A percentile compares a stretch with the other conserved stretches of the same genome.
Conservation (phyloP, 2,888 invertebrate species). For the Melanchra persicariae region DNA sequence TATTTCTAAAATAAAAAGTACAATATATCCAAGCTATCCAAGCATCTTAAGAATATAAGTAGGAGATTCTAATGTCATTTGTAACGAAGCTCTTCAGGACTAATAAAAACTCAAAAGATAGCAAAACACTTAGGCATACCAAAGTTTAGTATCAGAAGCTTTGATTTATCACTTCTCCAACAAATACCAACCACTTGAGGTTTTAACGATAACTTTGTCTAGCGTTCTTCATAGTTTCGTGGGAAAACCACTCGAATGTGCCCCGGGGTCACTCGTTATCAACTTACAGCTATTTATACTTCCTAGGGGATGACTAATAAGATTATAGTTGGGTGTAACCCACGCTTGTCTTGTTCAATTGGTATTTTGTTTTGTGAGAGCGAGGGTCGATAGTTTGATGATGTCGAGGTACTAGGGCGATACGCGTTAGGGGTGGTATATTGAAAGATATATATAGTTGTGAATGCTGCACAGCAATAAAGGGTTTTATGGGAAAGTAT, state of each 20-base stretch:
- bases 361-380: conserved; percentile 31
- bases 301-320: conserved; percentile 47
- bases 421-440: not conserved
- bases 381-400: conserved; percentile 40
- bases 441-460: conserved; percentile 19
- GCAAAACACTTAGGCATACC: too few species aligned
- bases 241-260: conserved; percentile 49
- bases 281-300: conserved; percentile 41
- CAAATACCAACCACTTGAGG: conserved; percentile 44
- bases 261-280: conserved; percentile 38
- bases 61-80: not conserved
- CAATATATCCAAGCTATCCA: too few species aligned
- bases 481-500: conserved; percentile 8
- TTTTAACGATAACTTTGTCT: conserved; percentile 44
- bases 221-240: conserved; percentile 36
- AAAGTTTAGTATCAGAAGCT: conserved; percentile 1
- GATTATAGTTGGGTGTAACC: conserved; percentile 41
- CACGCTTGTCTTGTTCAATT: conserved; percentile 39
- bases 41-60: not conserved
- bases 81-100: not conserved
- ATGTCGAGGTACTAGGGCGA: conserved; percentile 18
- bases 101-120: not conserved
- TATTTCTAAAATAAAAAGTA: too few species aligned
- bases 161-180: conserved; percentile 17
- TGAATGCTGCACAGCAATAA: conserved; percentile 2